phyloP scores from a whole-genome alignment of 2,888 invertebrate species.

The Pammene fasciana region DNA sequence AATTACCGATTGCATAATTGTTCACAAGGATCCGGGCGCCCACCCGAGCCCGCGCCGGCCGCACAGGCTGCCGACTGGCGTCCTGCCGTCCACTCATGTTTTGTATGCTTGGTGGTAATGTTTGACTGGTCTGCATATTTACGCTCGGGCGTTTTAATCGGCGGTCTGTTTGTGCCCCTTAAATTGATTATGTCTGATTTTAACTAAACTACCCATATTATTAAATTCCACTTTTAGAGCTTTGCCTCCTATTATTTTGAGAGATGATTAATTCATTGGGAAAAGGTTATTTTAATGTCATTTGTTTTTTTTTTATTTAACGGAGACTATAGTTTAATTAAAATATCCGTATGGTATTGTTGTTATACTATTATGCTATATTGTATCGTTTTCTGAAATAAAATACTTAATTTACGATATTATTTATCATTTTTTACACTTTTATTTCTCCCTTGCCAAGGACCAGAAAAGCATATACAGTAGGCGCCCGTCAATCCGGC shows the following conservation, averaged over 20 bases:
- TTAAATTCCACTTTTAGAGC: conserved; percentile 38
- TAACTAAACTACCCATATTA: conserved; percentile 19
- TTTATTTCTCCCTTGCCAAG: neutral
- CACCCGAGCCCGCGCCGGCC: conserved; percentile 5
- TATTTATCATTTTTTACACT: conserved; percentile 31
- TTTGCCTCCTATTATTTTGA: conserved; percentile 48
- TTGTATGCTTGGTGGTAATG: conserved; percentile 8
- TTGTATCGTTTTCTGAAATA: conserved; percentile 82
- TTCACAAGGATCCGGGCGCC: conserved; percentile 1
- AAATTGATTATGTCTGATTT: conserved; percentile 9
- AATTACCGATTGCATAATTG: conserved; percentile 30
- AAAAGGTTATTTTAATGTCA: conserved; percentile 54
- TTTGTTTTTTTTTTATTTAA: conserved; percentile 58
- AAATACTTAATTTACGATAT: conserved; percentile 78
- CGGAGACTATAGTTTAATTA: conserved; percentile 57
- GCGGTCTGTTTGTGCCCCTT: conserved; percentile 17
- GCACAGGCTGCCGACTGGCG: conserved; percentile 24
- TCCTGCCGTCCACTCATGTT: neutral
- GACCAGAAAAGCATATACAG: too few relatives aligned
- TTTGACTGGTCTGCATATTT: neutral
- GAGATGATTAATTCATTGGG: conserved; percentile 54
- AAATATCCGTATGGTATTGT: conserved; percentile 73
- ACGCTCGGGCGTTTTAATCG: conserved; percentile 2
- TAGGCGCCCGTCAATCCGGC: too few relatives aligned
- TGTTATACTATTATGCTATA: conserved; percentile 80